These are phyloP conservation scores for Atopsyche davidsoni DNA, from an alignment of 1,140 invertebrate species.

Conservation along the genomic window DNA sequence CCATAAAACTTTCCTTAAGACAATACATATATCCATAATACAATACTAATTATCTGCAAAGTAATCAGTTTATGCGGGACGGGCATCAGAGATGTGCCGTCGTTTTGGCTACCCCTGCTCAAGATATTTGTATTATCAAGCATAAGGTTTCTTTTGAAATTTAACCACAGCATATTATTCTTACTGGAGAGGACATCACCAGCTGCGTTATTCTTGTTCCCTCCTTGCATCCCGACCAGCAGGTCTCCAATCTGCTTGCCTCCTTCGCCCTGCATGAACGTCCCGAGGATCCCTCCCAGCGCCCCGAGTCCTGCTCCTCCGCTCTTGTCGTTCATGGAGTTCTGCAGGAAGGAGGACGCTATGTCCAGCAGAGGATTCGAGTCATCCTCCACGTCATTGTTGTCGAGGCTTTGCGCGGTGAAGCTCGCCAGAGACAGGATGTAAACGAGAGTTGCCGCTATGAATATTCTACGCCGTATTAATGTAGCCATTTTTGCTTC, in stretches of 20 bases:
- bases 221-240: conserved; percentile 33
- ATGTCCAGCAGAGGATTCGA: conserved; percentile 51
- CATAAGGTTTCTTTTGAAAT: neutral
- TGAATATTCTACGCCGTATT: too few relatives aligned
- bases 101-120: too few relatives aligned
- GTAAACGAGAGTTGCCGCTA: too few relatives aligned
- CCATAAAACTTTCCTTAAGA: too few relatives aligned
- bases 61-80: too few relatives aligned
- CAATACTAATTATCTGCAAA: too few relatives aligned
- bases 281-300: conserved; percentile 48
- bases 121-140: neutral
- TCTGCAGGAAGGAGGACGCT: conserved; percentile 51
- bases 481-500: too few relatives aligned
- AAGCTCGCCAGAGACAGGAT: conserved; percentile 10
- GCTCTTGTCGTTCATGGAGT: conserved; percentile 45
- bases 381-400: conserved; percentile 33
- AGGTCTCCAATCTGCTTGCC: conserved; percentile 40
- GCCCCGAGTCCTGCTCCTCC: conserved; percentile 38
- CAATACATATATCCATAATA: too few relatives aligned
- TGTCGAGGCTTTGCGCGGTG: conserved; percentile 22
- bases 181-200: conserved; percentile 39
- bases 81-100: too few relatives aligned
- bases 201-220: conserved; percentile 26
- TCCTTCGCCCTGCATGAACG: conserved; percentile 52
- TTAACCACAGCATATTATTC: conserved; percentile 18